Evolutionary conservation across 2,888 invertebrate species (phyloP).

Genomic region (Perithous albicinctus): DNA sequence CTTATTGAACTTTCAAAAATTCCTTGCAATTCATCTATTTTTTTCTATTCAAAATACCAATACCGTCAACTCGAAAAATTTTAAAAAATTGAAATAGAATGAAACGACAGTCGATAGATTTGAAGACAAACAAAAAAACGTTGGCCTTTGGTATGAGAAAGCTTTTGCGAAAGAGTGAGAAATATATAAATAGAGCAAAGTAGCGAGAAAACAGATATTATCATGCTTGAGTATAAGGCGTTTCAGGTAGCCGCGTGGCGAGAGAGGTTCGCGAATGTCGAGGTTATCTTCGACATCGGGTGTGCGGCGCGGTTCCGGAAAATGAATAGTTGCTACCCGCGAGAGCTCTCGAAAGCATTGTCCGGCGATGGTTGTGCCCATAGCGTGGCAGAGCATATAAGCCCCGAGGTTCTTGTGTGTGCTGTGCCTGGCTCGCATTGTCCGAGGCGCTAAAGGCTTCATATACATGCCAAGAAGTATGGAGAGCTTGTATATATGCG

Average conservation of each 20-base stretch:
- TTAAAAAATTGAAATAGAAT: not conserved
- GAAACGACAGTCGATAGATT: not conserved
- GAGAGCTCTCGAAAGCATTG: conserved; percentile 71
- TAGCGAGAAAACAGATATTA: conserved; percentile 68
- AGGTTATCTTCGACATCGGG: conserved; percentile 76
- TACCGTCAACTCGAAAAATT: not conserved
- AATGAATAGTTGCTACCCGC: conserved; percentile 77
- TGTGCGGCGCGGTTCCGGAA: conserved; percentile 69
- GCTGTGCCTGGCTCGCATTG: conserved; percentile 73
- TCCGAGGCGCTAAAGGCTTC: conserved; percentile 81
- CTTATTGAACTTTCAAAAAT: too few relatives aligned
- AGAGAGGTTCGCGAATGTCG: conserved; percentile 68
- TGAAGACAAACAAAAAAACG: not conserved
- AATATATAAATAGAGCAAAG: conserved; percentile 5
- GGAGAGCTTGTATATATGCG: conserved; percentile 36
- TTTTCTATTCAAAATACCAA: too few relatives aligned
- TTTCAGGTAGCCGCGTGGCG: conserved; percentile 70
- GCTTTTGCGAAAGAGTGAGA: not conserved
- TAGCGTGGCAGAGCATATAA: not conserved
- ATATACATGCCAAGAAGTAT: conserved; percentile 76
- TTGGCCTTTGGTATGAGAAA: not conserved
- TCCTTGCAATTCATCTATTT: too few relatives aligned
- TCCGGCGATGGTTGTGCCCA: conserved; percentile 59
- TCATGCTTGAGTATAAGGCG: conserved; percentile 44
- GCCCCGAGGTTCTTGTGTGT: not conserved